phyloP scores from a whole-genome alignment of 2,113 vertebrate genomes.

The Camarhynchus parvulus region DNA sequence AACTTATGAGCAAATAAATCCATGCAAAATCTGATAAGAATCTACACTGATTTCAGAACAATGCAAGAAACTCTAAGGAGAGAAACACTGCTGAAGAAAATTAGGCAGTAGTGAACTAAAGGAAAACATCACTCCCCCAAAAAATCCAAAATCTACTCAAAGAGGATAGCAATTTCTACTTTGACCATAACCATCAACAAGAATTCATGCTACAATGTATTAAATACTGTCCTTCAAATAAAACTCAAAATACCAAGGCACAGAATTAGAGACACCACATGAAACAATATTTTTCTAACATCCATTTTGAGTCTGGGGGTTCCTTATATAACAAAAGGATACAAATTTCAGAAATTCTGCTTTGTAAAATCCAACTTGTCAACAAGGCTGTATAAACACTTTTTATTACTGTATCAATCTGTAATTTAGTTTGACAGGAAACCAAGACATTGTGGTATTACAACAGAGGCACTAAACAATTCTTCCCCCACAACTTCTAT shows the following conservation, averaged over 20 bases:
- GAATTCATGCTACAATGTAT: neutral
- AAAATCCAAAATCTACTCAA: neutral
- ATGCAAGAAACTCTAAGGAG: neutral
- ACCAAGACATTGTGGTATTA: neutral
- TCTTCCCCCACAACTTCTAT: neutral
- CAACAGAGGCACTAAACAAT: fast-evolving
- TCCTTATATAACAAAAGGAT: neutral
- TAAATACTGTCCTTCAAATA: neutral
- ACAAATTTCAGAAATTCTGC: neutral
- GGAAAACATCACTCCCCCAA: neutral
- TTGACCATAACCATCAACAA: neutral
- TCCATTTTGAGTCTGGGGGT: fast-evolving
- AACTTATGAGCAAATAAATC: neutral
- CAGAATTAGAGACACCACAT: neutral
- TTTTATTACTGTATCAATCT: neutral
- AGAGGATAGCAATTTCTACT: neutral
- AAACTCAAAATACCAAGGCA: neutral
- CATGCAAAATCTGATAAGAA: neutral
- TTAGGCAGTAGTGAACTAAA: neutral
- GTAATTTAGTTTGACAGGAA: neutral
- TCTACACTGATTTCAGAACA: neutral
- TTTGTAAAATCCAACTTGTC: neutral
- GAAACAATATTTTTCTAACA: neutral
- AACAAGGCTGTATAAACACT: neutral
- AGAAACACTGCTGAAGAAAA: neutral